Evolutionary conservation across 53 echinoderm and acorn worm genomes (phyloP).

Genomic region (Temnopleurus reevesii): DNA sequence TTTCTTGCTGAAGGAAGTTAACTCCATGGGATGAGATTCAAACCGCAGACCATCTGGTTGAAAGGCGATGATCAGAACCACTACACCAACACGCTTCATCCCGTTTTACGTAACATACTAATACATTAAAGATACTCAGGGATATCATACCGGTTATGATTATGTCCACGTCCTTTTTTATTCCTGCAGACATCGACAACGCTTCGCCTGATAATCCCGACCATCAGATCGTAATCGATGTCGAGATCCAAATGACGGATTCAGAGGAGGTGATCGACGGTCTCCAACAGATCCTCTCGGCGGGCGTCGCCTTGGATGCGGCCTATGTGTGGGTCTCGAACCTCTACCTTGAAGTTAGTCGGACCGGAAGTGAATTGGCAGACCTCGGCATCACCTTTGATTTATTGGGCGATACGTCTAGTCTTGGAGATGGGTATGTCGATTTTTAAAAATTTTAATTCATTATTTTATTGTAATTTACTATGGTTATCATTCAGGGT

Average conservation of each 20-base stretch:
- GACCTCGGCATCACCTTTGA: neutral
- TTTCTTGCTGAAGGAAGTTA: too few relatives aligned
- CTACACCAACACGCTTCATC: too few relatives aligned
- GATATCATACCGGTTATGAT: too few relatives aligned
- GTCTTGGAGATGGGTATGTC: neutral
- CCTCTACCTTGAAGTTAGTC: neutral
- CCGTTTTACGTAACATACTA: too few relatives aligned
- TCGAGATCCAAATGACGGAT: slow-evolving; percentile 46
- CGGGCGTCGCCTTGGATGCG: slow-evolving; percentile 5
- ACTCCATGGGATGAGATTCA: too few relatives aligned
- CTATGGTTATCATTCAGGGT: too few relatives aligned
- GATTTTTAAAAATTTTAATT: too few relatives aligned
- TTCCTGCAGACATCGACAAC: neutral
- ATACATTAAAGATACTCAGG: too few relatives aligned
- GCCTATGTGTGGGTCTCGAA: slow-evolving; percentile 52
- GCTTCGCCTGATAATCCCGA: neutral
- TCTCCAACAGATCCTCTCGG: neutral
- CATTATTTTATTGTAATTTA: too few relatives aligned
- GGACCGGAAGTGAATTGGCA: slow-evolving; percentile 10
- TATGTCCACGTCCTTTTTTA: too few relatives aligned
- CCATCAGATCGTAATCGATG: slow-evolving; percentile 15
- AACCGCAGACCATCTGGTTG: too few relatives aligned
- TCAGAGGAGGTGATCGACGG: neutral
- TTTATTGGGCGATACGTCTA: neutral
- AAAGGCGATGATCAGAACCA: too few relatives aligned